Evolutionary conservation across 2,797 vertebrate genomes (phyloP).

Genomic region (Octomys mimax): DNA sequence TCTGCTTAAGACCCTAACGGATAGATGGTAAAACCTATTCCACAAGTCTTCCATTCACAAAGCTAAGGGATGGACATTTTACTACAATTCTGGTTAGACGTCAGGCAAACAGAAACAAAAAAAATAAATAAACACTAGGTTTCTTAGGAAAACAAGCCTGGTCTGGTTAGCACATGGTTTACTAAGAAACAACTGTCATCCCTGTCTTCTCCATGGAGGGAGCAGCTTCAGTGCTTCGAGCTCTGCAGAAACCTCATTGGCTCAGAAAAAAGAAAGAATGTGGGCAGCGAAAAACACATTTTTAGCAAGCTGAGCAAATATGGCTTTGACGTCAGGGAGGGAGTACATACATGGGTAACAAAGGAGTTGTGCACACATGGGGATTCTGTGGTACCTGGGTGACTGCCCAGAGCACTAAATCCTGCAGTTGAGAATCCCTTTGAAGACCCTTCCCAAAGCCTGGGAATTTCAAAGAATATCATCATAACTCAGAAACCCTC

Average conservation of each 20-base stretch:
- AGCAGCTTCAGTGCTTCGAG: neutral
- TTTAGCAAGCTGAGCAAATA: conserved; percentile 82
- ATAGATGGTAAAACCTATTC: conserved; percentile 4
- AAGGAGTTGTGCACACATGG: conserved; percentile 70
- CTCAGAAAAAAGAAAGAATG: conserved; percentile 69
- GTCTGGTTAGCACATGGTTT: conserved; percentile 71
- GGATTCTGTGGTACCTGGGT: conserved; percentile 81
- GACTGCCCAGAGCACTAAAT: conserved; percentile 76
- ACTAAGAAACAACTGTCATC: conserved; percentile 58
- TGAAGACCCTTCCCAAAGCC: conserved; percentile 78
- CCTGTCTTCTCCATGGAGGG: neutral
- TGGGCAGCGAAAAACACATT: conserved; percentile 69
- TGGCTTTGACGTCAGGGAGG: conserved; percentile 73
- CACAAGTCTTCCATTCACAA: conserved; percentile 55
- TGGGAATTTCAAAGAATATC: conserved; percentile 81
- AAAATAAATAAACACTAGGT: conserved; percentile 70
- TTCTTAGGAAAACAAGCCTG: conserved; percentile 75
- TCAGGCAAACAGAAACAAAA: conserved; percentile 68
- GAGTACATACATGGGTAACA: conserved; percentile 72
- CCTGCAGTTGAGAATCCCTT: conserved; percentile 62
- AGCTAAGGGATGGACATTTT: conserved; percentile 65
- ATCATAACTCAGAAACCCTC: conserved; percentile 76
- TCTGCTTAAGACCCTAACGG: neutral
- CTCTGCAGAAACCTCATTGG: neutral
- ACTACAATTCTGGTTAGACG: conserved; percentile 66